A percentile compares a stretch with the other conserved stretches of the same genome.
Conservation (phyloP, 2,888 invertebrate genomes). For the Cephus spinipes region DNA sequence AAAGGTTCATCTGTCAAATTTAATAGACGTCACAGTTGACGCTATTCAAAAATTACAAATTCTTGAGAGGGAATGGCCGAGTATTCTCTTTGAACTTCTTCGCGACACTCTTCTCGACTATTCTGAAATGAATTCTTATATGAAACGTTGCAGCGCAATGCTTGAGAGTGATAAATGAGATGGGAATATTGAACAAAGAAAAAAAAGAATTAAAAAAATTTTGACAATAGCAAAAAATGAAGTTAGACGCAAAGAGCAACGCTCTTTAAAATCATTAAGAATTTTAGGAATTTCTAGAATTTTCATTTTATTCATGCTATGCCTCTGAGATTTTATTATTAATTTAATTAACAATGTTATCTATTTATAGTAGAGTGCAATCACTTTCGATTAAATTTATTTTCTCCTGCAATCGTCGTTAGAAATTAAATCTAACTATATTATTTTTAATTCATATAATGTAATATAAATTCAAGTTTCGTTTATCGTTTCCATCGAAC, state of each 20-base stretch:
- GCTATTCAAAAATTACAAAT: slow-evolving; percentile 82
- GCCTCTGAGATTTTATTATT: not conserved
- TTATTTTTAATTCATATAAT: not conserved
- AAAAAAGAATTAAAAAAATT: not conserved
- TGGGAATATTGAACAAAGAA: not conserved
- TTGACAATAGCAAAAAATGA: not conserved
- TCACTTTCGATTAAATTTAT: not conserved
- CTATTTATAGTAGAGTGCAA: not conserved
- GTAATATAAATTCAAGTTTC: not conserved
- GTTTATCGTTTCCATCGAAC: not conserved
- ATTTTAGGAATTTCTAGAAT: not conserved
- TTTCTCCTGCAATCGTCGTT: not conserved
- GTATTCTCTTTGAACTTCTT: slow-evolving; percentile 81
- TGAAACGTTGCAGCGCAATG: slow-evolving; percentile 71
- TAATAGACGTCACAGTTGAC: slow-evolving; percentile 80
- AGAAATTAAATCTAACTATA: not conserved
- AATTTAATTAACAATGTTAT: not conserved
- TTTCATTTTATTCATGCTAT: not conserved
- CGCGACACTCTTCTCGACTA: slow-evolving; percentile 84
- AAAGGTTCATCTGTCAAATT: slow-evolving; percentile 75
- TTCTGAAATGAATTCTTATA: slow-evolving; percentile 83
- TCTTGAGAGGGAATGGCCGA: slow-evolving; percentile 83
- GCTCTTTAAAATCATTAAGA: not conserved
- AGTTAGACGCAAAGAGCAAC: not conserved
- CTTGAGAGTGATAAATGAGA: slow-evolving; percentile 48